Conservation (phyloP, 2,797 vertebrate species). For the Arremon aurantiirostris region DNA sequence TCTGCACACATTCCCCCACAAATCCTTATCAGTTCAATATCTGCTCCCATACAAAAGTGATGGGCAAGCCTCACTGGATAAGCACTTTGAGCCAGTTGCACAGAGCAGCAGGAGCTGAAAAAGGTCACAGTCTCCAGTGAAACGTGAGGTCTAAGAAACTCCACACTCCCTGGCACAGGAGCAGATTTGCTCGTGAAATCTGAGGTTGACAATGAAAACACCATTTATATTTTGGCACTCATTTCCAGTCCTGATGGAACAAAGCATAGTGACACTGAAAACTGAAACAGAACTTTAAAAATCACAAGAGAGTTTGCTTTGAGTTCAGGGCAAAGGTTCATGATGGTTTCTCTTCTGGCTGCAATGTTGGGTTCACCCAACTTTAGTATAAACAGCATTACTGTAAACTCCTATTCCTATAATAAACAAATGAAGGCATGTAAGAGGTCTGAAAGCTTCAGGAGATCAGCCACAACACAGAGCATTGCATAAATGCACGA, state of each 20-base stretch:
- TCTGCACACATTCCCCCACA: neutral
- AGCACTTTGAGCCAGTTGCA: neutral
- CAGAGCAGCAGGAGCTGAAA: neutral
- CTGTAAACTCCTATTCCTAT: slow-evolving; percentile 9
- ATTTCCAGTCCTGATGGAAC: slow-evolving; percentile 1
- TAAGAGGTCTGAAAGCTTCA: slow-evolving; percentile 18
- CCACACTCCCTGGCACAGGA: neutral
- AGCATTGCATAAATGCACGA: neutral
- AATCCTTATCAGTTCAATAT: neutral
- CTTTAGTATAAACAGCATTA: slow-evolving; percentile 37
- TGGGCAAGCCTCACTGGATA: neutral
- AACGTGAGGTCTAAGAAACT: slow-evolving; percentile 25
- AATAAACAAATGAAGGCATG: slow-evolving; percentile 7
- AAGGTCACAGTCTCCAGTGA: neutral
- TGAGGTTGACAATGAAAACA: slow-evolving; percentile 24
- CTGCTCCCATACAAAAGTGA: neutral
- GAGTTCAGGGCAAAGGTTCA: slow-evolving; percentile 39
- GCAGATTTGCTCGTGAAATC: slow-evolving; percentile 8
- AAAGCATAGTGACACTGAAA: slow-evolving; percentile 28
- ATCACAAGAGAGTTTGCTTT: neutral
- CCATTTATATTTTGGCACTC: slow-evolving; percentile 18
- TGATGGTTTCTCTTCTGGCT: neutral
- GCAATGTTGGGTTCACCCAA: neutral
- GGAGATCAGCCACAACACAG: neutral
- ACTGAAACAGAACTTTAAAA: slow-evolving; percentile 31